Evolutionary conservation across 2,888 invertebrate genomes (phyloP), one percentile per base, ranked within the genome.

Genomic region (Aelia acuminata): DNA sequence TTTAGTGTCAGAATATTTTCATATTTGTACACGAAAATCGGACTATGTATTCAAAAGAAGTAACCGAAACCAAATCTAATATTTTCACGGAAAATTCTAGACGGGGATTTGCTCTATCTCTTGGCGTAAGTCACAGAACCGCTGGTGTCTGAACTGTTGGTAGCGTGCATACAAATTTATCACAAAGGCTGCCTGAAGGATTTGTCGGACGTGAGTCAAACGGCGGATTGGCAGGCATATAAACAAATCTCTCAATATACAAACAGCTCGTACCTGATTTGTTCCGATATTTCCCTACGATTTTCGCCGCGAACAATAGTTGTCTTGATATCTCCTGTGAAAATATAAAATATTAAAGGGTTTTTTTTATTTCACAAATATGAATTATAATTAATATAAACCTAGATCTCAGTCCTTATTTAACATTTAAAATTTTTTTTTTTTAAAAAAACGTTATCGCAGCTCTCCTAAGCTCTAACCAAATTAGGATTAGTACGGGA

Each of bases 91-190:
- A 63, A 63, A 63, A 63, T 63, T 63, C 63, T 63, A 63, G 63
- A 31, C 13, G 31, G 31, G n/a, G 31, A 63, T 63, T 63, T 63
- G 31, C 63, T 63, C 31, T 31, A 63, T 63, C 13, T 63, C 31
- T 11, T 15, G 5, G 15, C 15, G 18, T 13, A 35, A 63, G 63
- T 31, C 63, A 31, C 31, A 63, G 63, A 63, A 63, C 63, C 63
- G 31, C 63, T 22, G 63, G 63, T 63, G 63, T 63, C 63, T 63
- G 63, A 57, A 31, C 63, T 18, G 63, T 63, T 31, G 80, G 63
- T 63, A 63, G 80, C 80, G 80, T 43, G 80, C 80, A 80, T 80
- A 80, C 80, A 80, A 80, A 80, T 80, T 80, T 43, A 80, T 80
- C 43, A n/a, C 80, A 80, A 39, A 80, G 80, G 80, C 43, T 80